A percentile compares a stretch with the other conserved stretches of the same genome.
phyloP scores from a whole-genome alignment of 2,888 invertebrate genomes.

The Operophtera brumata region DNA sequence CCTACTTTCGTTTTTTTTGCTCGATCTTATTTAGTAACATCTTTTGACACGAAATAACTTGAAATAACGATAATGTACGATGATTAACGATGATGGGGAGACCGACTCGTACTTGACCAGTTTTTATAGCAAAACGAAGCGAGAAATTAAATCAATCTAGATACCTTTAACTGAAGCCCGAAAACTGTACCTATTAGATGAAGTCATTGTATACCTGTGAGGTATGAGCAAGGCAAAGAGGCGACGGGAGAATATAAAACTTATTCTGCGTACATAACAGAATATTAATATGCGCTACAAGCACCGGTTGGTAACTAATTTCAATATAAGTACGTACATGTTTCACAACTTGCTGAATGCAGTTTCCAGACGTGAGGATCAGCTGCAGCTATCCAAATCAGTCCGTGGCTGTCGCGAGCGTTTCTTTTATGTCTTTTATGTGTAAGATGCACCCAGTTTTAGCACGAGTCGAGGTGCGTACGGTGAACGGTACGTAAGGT shows the following conservation, averaged over 20 bases:
- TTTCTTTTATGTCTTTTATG: slow-evolving; percentile 36
- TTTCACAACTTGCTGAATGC: slow-evolving; percentile 41
- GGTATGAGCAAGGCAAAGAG: not conserved
- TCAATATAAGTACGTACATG: slow-evolving; percentile 47
- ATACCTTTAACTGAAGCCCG: too few species aligned
- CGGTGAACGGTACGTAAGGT: slow-evolving; percentile 79
- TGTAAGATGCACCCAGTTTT: slow-evolving; percentile 57
- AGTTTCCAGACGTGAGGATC: slow-evolving; percentile 36
- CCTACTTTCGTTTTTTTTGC: too few species aligned
- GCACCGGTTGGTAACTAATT: slow-evolving; percentile 18
- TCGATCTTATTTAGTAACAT: too few species aligned
- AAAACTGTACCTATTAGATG: too few species aligned
- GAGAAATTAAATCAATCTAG: too few species aligned
- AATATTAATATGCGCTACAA: not conserved
- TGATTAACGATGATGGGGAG: too few species aligned
- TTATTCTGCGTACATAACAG: not conserved
- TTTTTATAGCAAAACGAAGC: too few species aligned
- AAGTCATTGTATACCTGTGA: not conserved
- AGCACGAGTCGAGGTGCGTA: slow-evolving; percentile 60
- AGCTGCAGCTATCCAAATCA: slow-evolving; percentile 46
- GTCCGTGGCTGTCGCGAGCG: slow-evolving; percentile 35
- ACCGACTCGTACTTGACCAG: too few species aligned
- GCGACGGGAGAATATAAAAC: not conserved
- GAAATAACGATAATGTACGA: too few species aligned
- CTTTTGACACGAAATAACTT: too few species aligned